Base-by-base conservation (phyloP, 2,797 vertebrate species). In the Channallabes apus region DNA sequence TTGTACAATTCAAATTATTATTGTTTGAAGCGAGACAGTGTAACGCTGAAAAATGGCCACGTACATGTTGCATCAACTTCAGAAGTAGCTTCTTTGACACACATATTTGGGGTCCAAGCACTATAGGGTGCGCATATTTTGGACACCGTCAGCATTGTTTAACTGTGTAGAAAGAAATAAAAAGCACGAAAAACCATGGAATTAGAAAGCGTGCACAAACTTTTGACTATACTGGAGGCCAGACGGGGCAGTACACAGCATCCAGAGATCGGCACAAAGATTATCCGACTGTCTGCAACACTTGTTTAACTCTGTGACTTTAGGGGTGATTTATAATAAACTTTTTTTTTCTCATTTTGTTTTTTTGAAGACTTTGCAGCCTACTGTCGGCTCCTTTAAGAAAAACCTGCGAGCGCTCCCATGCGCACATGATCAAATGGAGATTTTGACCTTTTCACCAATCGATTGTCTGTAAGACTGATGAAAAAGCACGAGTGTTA, bases 401-500 rank as follows among this genome's bases (percentile, higher is more conserved):
- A 76, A 76, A 22, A 35, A 12, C 46, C 46, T 4, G 59, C 24
- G 59, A 32, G 46, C 14, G 2, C 1, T 11, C 20, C 38, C 9
- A n/a, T 6, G 3, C 71, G 9, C 11, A 5, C 61, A 6, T 14
- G 20, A 20, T 8, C 29, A 56, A 54, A 56, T 67, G 59, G 41
- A 35, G 27, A 76, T 35, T 76, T n/a, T 76, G 61, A 65, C 82
- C 73, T 76, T 64, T 27, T 24, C 59, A 29, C 38, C 41, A 54
- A 38, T 84, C 11, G n/a, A 27, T 68, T 67, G 29, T 51, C 82
- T n/a, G 56, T 35, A 17, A 61, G 76, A 38, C 29, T 15, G 58
- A 77, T 59, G 73, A 12, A 58, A 75, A 27, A 11, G 17, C 29
- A 3, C 0, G 20, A 32, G 61, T 76, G 58, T 62, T 76, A 58